Evolutionary conservation across 2,113 vertebrate genomes (phyloP).

Genomic region (Plecotus auritus): DNA sequence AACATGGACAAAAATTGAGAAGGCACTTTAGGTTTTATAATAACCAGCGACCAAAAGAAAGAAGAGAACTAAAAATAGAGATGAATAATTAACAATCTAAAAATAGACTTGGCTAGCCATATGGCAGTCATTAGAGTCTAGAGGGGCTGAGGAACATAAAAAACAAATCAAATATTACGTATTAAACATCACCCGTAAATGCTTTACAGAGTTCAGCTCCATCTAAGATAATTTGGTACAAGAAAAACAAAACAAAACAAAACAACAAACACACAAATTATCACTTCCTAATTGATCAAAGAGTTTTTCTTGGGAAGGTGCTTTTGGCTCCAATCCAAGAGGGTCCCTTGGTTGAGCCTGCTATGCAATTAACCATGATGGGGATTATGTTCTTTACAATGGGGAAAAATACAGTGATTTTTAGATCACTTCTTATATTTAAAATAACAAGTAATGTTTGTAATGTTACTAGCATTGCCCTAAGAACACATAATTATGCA

Average conservation of each 20-base stretch:
- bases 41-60: slow-evolving; percentile 73
- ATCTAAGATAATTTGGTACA: slow-evolving; percentile 62
- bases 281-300: slow-evolving; percentile 53
- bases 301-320: slow-evolving; percentile 14
- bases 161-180: slow-evolving; percentile 54
- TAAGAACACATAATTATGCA: slow-evolving; percentile 18
- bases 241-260: slow-evolving; percentile 35
- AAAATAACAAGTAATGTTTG: slow-evolving; percentile 36
- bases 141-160: slow-evolving; percentile 58
- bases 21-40: slow-evolving; percentile 67
- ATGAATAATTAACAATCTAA: slow-evolving; percentile 76
- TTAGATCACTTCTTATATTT: background rate
- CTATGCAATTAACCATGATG: slow-evolving; percentile 9
- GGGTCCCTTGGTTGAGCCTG: background rate
- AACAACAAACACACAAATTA: background rate
- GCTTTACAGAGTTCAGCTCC: slow-evolving; percentile 73
- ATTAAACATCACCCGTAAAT: slow-evolving; percentile 73
- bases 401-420: slow-evolving; percentile 59
- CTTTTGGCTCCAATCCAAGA: background rate
- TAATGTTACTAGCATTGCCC: slow-evolving; percentile 13
- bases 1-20: slow-evolving; percentile 33
- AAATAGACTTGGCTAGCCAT: slow-evolving; percentile 67
- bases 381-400: slow-evolving; percentile 55
- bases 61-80: slow-evolving; percentile 74
- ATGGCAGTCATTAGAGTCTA: slow-evolving; percentile 78